These are phyloP conservation scores for Sericinus montela DNA, from an alignment of 2,888 invertebrate genomes.

Conservation along the genomic window DNA sequence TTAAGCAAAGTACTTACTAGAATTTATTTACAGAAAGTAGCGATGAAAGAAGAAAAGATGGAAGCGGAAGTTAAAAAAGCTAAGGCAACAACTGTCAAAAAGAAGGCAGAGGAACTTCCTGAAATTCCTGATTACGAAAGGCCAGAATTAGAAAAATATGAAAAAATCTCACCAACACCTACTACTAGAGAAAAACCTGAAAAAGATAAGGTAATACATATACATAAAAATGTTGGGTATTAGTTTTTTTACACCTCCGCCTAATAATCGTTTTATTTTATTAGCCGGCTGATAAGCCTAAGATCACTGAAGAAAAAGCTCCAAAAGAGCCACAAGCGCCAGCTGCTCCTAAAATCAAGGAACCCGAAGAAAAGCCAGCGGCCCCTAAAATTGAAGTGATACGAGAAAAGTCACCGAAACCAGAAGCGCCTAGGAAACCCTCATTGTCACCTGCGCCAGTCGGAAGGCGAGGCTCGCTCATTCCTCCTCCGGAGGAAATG, in stretches of 20 bases:
- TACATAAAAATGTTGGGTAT: too few species aligned
- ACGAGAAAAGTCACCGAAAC: conserved; percentile 85
- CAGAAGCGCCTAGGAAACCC: conserved; percentile 83
- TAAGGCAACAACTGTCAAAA: conserved; percentile 65
- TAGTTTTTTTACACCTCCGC: too few species aligned
- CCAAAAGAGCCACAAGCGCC: conserved; percentile 71
- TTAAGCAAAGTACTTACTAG: too few species aligned
- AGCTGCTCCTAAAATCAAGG: conserved; percentile 84
- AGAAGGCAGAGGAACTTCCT: conserved; percentile 80
- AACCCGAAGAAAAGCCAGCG: conserved; percentile 77
- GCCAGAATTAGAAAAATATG: conserved; percentile 84
- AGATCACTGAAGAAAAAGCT: conserved; percentile 85
- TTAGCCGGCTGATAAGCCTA: conserved; percentile 45
- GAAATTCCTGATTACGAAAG: conserved; percentile 87
- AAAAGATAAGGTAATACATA: conserved; percentile 43
- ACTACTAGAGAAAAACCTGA: conserved; percentile 72
- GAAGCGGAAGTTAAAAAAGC: conserved; percentile 71
- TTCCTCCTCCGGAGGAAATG: conserved; percentile 93
- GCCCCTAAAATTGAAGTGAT: conserved; percentile 94
- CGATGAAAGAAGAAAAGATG: conserved; percentile 65
- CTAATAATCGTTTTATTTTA: conserved; percentile 19
- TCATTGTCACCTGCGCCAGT: conserved; percentile 83
- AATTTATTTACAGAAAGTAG: conserved; percentile 55
- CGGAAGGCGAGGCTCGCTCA: conserved; percentile 87
- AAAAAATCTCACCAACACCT: conserved; percentile 76